Base-by-base conservation (phyloP, 2,113 vertebrate species). In the Neolamprologus variostigma region DNA sequence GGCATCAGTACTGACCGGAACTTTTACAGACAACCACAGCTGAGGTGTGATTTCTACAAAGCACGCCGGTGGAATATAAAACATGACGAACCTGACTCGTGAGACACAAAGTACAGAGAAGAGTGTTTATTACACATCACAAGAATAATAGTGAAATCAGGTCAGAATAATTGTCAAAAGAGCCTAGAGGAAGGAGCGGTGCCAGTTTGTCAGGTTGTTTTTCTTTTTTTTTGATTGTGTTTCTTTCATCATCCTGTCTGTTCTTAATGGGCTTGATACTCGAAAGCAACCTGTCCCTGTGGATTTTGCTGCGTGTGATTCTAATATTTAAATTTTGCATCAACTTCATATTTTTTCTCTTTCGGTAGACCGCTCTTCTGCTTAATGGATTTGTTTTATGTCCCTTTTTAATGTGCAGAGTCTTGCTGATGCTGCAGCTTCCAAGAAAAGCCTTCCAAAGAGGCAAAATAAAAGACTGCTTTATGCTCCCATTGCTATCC, bases 351-450 rank as follows among this genome's bases (percentile, higher is more conserved):
- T 78, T 85, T 17, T 79, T 35, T 33, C 13, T 73, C 28, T 12
- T 80, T 76, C 21, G 33, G 42, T 10, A 33, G 37, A 47, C 55
- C 47, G 17, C 89, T 16, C 54, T 40, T 87, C 83, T 83, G 83
- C 85, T 90, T 94, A 84, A 89, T 91, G 80, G 81, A 82, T 86
- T 91, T 88, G 79, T 89, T 94, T 92, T 90, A 92, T 87, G 83
- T 63, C 33, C 51, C 19, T 42, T 91, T 93, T 92, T 90, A 91
- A 40, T 61, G 82, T 83, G 76, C 80, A 50, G 31, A 85, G 86
- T 90, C 87, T 57, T 92, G 92, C 91, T 94, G 92, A 94, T 73
- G 73, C 88, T 85, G 92, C 88, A 90, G 54, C 80, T 85, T 89
- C 23, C 19, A 76, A 79, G 45, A 73, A 85, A 89, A 68, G 87